phyloP scores from a whole-genome alignment of 2,888 invertebrate species.

The Dryococelus australis region DNA sequence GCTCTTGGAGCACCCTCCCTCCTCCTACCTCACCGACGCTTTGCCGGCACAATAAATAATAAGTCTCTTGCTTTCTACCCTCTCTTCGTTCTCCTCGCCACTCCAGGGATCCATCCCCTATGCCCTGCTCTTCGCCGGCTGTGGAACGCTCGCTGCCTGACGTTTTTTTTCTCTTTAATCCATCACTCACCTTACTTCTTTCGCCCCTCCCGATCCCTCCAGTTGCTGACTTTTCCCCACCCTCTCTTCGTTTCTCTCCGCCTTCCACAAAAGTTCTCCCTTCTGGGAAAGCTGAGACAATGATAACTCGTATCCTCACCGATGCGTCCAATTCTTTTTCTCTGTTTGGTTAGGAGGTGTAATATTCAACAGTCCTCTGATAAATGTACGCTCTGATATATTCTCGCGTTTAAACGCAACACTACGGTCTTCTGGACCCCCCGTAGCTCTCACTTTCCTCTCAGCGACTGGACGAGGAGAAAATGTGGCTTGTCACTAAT shows the following conservation, averaged over 20 bases:
- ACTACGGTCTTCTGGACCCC: no score
- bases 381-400: neutral
- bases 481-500: no score
- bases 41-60: slow-evolving; percentile 17
- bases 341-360: neutral
- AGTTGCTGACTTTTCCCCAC: slow-evolving; percentile 1
- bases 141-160: slow-evolving; percentile 20
- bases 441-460: no score
- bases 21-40: neutral
- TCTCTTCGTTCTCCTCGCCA: neutral
- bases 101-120: slow-evolving; percentile 21
- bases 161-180: slow-evolving; percentile 31
- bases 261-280: neutral
- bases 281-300: slow-evolving; percentile 24
- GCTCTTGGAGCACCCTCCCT: neutral
- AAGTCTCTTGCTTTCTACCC: neutral
- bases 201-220: neutral
- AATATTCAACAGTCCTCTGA: slow-evolving; percentile 26
- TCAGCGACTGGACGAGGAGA: no score
- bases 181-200: slow-evolving; percentile 28
- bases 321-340: neutral
- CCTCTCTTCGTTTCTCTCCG: neutral
- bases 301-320: slow-evolving; percentile 12
- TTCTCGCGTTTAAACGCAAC: neutral
- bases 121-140: neutral